These are phyloP conservation scores for Drosophila yakuba DNA, from an alignment of 1,140 invertebrate species.

Conservation along the genomic window DNA sequence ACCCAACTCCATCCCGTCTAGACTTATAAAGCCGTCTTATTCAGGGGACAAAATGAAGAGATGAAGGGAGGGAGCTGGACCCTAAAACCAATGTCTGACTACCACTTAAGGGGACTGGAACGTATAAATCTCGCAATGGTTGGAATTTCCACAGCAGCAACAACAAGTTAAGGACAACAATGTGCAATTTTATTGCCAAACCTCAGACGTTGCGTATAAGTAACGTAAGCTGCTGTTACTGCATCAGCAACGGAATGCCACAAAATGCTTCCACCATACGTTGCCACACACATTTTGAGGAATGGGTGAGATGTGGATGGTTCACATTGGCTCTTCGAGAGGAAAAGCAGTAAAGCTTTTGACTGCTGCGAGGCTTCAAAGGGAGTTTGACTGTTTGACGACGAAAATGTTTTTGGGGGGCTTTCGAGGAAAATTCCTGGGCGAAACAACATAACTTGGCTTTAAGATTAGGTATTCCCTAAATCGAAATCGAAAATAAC, in stretches of 20 bases:
- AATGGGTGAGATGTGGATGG: conserved; percentile 24
- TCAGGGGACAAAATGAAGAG: conserved; percentile 10
- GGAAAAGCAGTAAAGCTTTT: conserved; percentile 31
- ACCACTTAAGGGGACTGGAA: conserved; percentile 76
- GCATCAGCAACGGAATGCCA: conserved; percentile 55
- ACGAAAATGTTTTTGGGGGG: conserved; percentile 31
- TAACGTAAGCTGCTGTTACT: conserved; percentile 65
- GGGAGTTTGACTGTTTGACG: conserved; percentile 36
- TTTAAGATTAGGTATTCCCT: conserved; percentile 16
- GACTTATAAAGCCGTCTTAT: conserved; percentile 76
- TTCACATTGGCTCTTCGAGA: background rate
- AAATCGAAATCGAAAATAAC: conserved; percentile 21
- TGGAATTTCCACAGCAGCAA: conserved; percentile 63
- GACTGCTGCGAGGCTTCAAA: conserved; percentile 47
- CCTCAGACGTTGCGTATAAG: conserved; percentile 80
- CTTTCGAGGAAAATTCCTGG: conserved; percentile 19
- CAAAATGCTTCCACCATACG: conserved; percentile 68
- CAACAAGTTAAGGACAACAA: conserved; percentile 59
- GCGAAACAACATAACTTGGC: conserved; percentile 4
- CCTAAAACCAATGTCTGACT: conserved; percentile 78
- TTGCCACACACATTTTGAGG: conserved; percentile 55
- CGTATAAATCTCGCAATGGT: conserved; percentile 80
- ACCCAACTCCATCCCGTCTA: conserved; percentile 52
- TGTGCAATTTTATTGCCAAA: conserved; percentile 79
- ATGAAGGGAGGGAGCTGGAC: background rate